phyloP scores from a whole-genome alignment of 2,888 invertebrate genomes.

The Invenusta paracnida region DNA sequence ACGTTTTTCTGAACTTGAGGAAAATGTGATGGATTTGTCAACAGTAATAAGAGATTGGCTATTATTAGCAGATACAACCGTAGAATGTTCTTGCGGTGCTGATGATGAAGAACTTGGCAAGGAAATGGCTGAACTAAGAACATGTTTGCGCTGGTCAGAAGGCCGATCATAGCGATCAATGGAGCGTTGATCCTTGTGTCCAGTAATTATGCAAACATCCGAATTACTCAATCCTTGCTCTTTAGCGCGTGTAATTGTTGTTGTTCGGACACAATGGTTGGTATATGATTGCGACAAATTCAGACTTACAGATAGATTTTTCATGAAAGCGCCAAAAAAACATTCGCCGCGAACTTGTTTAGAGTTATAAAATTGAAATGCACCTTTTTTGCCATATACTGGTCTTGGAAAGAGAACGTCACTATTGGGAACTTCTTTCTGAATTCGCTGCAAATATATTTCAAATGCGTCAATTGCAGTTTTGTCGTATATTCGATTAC shows the following conservation, averaged over 20 bases:
- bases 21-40: background rate
- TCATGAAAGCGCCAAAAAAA: constrained; percentile 24
- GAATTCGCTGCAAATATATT: background rate
- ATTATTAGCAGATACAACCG: background rate
- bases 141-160: background rate
- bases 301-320: background rate
- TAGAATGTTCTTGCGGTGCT: background rate
- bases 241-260: constrained; percentile 24
- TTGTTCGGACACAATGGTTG: constrained; percentile 8
- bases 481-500: background rate
- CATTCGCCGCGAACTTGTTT: background rate
- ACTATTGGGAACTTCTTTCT: background rate
- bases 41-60: background rate
- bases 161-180: background rate
- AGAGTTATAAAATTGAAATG: background rate
- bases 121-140: background rate
- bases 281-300: constrained; percentile 30
- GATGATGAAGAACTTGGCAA: background rate
- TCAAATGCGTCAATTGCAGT: background rate
- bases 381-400: background rate
- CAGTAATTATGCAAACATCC: constrained; percentile 20
- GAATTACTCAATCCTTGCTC: background rate
- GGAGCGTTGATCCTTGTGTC: constrained; percentile 28
- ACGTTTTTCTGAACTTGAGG: background rate
- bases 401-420: background rate